Base-by-base conservation (phyloP, 92 coral and sea anemone species). In the Epizoanthus ramosus region DNA sequence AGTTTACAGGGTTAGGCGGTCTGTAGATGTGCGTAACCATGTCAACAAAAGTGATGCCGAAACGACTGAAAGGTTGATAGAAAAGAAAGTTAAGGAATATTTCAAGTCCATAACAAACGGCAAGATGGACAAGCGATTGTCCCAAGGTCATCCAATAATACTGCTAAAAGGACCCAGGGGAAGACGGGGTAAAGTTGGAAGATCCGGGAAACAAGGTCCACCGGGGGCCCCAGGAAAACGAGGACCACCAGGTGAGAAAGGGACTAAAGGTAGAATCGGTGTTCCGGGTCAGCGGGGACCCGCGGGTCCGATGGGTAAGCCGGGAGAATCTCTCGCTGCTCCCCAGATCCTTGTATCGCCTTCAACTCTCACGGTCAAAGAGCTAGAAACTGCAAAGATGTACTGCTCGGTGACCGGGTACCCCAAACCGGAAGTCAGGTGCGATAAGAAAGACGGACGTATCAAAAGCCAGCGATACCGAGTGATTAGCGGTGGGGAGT, bases 191-290 rank as follows among this genome's bases (percentile, higher is more conserved):
- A 65, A 28, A 65, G 28, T 15, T 39, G 71, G 71, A 65, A 65
- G 43, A 19, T 43, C 37, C 5, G 71, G 71, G 35, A 65, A 65
- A 12, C 22, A 39, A 39, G 71, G 71, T 19, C 39, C 39, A 63
- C 68, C 68, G 22, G 68, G 68, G 68, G 33, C 68, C 68, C 68
- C 68, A 5, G 68, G 68, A 5, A 63, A 63, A 8, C 68, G 8
- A 63, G 68, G 68, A 23, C 68, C 68, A 63, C n/a, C 68, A 3
- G 68, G 68, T 63, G 68, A 63, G 28, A 63, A 24, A 35, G 68
- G 68, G 68, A 14, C 18, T 8, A 8, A 63, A 63, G 68, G 68
- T 23, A 35, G 3, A 7, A 63, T 22, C 22, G 68, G 68, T 5
- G 68, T 0, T 63, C 35, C 39, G 12, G 68, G 68, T 8, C 68